Base-by-base conservation (phyloP, 2,888 invertebrate genomes). In the Euzophera pinguis region DNA sequence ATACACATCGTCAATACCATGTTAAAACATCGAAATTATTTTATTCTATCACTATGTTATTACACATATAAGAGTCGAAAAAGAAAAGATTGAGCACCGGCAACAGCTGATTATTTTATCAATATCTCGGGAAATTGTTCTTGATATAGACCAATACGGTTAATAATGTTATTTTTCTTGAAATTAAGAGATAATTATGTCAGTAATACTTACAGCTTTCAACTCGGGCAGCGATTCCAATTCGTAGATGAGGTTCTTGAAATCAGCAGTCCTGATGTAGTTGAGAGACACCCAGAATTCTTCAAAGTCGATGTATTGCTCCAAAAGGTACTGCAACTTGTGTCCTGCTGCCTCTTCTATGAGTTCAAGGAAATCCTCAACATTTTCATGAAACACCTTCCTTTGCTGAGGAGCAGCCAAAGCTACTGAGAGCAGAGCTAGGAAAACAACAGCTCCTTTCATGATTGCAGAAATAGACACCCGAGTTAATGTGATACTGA, bases 161-260 rank as follows among this genome's bases (percentile, higher is more conserved):
- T n/a, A n/a, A n/a, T n/a, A n/a, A n/a, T n/a, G n/a, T n/a, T n/a
- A n/a, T n/a, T n/a, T n/a, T n/a, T n/a, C n/a, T n/a, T n/a, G n/a
- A n/a, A n/a, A n/a, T n/a, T n/a, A n/a, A n/a, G n/a, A n/a, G n/a
- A n/a, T n/a, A n/a, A n/a, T n/a, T n/a, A n/a, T n/a, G n/a, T n/a
- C n/a, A n/a, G n/a, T n/a, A n/a, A 42, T 29, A 76, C 84, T 82
- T 60, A 86, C 85, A 55, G 81, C 81, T 55, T 63, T 60, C 55
- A 86, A 84, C 67, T 84, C 83, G 13, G 82, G 84, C 56, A 84
- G 64, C 4, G 68, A 62, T 65, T 84, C 84, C 77, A 86, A 75
- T 58, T 86, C 84, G 27, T 69, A 71, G 1, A 84, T 57, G 34
- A 84, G 62, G 1, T 75, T 69, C 53, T 69, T 80, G 69, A 84